phyloP scores from a whole-genome alignment of 2,797 vertebrate species.

The Vultur gryphus region DNA sequence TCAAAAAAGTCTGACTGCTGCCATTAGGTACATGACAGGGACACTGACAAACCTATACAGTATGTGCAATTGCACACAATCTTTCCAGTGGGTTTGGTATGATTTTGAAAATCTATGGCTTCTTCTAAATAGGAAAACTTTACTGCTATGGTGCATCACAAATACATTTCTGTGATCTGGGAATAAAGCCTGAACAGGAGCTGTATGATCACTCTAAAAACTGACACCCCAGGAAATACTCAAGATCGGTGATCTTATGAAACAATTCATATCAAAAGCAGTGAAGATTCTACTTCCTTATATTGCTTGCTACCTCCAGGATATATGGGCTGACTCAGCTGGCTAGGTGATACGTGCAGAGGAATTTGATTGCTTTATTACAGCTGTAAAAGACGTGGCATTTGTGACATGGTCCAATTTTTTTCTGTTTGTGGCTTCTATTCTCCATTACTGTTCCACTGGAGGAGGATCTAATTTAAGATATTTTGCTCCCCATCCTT shows the following conservation, averaged over 20 bases:
- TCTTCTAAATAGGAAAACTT: neutral
- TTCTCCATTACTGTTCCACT: neutral
- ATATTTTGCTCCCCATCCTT: neutral
- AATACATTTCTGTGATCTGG: neutral
- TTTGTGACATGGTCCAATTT: neutral
- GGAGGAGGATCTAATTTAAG: slow-evolving; percentile 16
- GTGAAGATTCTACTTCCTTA: neutral
- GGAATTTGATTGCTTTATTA: neutral
- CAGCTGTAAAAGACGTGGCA: neutral
- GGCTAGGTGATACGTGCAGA: neutral
- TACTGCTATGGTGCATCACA: neutral
- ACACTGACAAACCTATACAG: neutral
- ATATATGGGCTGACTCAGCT: neutral
- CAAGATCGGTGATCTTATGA: neutral
- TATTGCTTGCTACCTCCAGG: slow-evolving; percentile 1
- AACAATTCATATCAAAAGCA: neutral
- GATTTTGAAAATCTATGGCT: neutral
- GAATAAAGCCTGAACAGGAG: neutral
- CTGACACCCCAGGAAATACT: neutral
- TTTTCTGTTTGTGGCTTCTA: neutral
- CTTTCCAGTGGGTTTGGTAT: neutral
- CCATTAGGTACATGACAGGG: neutral
- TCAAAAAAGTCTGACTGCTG: neutral
- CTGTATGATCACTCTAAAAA: neutral
- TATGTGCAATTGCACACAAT: neutral